Evolutionary conservation across 1,140 invertebrate species (phyloP).

Genomic region (Drosophila ohnishii): DNA sequence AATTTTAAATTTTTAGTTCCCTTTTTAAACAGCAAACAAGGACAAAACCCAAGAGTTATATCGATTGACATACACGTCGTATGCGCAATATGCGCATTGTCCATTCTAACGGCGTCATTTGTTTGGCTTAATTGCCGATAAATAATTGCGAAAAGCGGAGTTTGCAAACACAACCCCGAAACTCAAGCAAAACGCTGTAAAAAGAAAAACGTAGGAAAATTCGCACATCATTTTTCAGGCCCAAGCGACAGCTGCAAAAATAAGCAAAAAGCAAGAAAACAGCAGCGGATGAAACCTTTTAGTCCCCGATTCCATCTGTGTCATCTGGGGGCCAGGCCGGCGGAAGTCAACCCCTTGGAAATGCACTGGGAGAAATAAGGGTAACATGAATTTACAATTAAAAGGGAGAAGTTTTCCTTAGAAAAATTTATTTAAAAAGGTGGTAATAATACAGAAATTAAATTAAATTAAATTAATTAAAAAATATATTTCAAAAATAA

Average conservation of each 20-base stretch:
- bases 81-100: conserved; percentile 62
- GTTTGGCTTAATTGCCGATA: conserved; percentile 75
- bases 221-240: conserved; percentile 78
- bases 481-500: too few species aligned
- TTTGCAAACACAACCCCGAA: conserved; percentile 12
- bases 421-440: neutral
- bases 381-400: neutral
- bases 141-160: conserved; percentile 58
- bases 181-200: conserved; percentile 9
- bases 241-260: conserved; percentile 73
- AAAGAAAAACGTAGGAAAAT: conserved; percentile 39
- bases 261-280: conserved; percentile 39
- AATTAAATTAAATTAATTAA: too few species aligned
- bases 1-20: neutral
- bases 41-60: conserved; percentile 6
- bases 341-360: conserved; percentile 49
- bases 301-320: conserved; percentile 36
- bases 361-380: neutral
- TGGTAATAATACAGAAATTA: too few species aligned
- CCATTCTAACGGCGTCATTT: conserved; percentile 65
- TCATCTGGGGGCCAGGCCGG: conserved; percentile 16
- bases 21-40: neutral
- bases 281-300: conserved; percentile 54
- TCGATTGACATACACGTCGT: conserved; percentile 42
- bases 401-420: neutral